phyloP scores from a whole-genome alignment of 2,797 vertebrate species.

The Moxostoma hubbsi region DNA sequence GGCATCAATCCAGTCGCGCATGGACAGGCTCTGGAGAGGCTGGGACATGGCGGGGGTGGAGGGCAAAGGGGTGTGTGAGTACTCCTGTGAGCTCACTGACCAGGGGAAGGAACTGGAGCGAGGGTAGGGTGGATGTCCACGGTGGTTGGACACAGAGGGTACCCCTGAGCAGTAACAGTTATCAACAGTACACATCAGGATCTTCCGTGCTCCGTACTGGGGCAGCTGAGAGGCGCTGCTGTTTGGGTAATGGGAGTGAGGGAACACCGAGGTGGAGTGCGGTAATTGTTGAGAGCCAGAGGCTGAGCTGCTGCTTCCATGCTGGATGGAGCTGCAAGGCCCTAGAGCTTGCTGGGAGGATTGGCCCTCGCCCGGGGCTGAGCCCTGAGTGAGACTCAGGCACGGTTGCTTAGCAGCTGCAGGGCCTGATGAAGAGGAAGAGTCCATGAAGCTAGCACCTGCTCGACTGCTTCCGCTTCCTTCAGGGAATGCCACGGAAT shows the following conservation, averaged over 20 bases:
- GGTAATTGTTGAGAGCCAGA: constrained; percentile 86
- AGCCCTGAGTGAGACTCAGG: constrained; percentile 82
- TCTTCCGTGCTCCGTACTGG: constrained; percentile 96
- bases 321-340: constrained; percentile 92
- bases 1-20: constrained; percentile 98
- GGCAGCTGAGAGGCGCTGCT: constrained; percentile 93
- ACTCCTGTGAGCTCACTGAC: constrained; percentile 95
- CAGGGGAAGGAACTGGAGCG: constrained; percentile 96
- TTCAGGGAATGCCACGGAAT: constrained; percentile 95
- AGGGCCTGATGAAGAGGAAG: constrained; percentile 78
- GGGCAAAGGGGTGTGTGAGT: constrained; percentile 80
- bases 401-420: constrained; percentile 87
- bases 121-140: constrained; percentile 93
- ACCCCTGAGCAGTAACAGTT: constrained; percentile 99
- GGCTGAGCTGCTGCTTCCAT: constrained; percentile 78
- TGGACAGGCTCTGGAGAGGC: constrained; percentile 94
- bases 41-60: constrained; percentile 85
- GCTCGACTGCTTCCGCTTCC: constrained; percentile 80
- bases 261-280: constrained; percentile 92
- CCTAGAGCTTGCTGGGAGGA: constrained; percentile 91
- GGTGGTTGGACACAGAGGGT: constrained; percentile 94
- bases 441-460: constrained; percentile 87
- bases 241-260: constrained; percentile 94
- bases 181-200: constrained; percentile 98
- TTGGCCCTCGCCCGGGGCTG: constrained; percentile 91